These are phyloP conservation scores for Proisotoma minuta DNA, from an alignment of 2,888 invertebrate species.

Conservation along the genomic window DNA sequence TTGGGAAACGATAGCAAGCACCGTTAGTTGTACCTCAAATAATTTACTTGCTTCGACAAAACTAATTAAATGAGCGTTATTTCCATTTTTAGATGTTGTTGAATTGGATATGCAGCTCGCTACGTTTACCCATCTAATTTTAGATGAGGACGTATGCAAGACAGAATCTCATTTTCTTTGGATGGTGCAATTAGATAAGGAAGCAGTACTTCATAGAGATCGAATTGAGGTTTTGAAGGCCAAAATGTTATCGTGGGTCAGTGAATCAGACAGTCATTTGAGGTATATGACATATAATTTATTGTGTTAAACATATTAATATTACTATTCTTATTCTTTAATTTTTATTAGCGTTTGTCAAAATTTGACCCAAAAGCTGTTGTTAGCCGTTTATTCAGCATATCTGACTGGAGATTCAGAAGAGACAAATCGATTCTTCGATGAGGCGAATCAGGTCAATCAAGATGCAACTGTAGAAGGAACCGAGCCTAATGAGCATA, in stretches of 20 bases:
- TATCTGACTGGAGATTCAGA: background rate
- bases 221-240: background rate
- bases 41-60: no score
- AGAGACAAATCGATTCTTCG: background rate
- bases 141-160: no score
- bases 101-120: no score
- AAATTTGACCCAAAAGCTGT: background rate
- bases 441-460: background rate
- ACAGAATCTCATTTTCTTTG: constrained; percentile 1
- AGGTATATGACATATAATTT: no score
- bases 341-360: background rate
- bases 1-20: no score
- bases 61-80: no score
- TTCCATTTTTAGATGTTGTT: no score
- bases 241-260: background rate
- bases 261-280: background rate
- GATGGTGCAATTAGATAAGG: background rate
- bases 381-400: background rate
- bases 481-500: background rate
- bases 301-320: no score
- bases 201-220: background rate
- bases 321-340: no score
- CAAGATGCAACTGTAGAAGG: background rate
- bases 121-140: no score
- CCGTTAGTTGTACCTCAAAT: no score